Base-by-base conservation (phyloP, 2,797 vertebrate species). In the Sardinella longiceps region DNA sequence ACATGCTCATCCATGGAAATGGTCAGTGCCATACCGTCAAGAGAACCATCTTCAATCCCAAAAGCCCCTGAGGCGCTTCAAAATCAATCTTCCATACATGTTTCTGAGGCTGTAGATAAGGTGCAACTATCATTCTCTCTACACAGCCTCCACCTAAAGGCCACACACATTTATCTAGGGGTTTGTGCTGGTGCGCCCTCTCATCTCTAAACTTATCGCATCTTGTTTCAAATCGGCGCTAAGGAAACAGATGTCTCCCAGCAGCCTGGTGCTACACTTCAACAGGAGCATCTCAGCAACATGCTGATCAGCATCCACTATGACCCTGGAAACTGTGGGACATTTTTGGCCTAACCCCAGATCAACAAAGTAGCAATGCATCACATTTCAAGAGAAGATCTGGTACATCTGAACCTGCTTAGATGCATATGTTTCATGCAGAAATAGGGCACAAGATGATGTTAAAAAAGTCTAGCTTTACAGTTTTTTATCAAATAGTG, bases 81-180 rank as follows among this genome's bases (percentile, higher is more conserved):
- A 70, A 70, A 70, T 70, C 63, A 70, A 70, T 70, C 63, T 30
- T 37, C 33, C 63, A 70, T 15, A 30, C 63, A 70, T 33, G 63
- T 37, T 70, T 30, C 28, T 70, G 63, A 70, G 63, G 63, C 30
- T 1, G 63, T 14, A 70, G 63, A 70, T 70, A 70, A 70, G 28
- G 18, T 3, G 63, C 30, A 30, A 15, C 58, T 63, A 70, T 70
- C 63, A 15, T 30, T 20, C n/a, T 33, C 14, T 70, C 30, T 37
- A 5, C n/a, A n/a, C 63, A 70, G 63, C 63, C 63, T 70, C 63
- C 33, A 5, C 63, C 63, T 70, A 30, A 30, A 37, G 30, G 63
- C 63, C 63, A 70, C 28, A n/a, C n/a, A 70, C 28, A 30, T 30
- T 70, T 70, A 70, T 70, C 63, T 70, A 33, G 20, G n/a, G 63